phyloP scores from a whole-genome alignment of 2,113 vertebrate species.

The Hucho hucho region DNA sequence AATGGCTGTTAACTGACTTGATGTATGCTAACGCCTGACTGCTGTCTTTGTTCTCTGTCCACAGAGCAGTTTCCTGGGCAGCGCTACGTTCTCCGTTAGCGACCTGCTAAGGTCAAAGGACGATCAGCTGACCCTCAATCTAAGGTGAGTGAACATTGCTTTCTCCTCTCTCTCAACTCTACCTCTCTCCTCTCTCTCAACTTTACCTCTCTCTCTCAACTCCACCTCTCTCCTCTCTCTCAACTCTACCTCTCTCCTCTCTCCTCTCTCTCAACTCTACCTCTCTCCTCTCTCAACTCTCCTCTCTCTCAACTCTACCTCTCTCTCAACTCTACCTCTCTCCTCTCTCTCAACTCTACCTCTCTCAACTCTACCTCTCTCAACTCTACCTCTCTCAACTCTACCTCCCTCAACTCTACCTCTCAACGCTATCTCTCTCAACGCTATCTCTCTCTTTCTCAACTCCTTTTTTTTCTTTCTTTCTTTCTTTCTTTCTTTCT shows the following conservation, averaged over 20 bases:
- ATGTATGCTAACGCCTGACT: background rate
- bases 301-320: no score
- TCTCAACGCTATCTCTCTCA: no score
- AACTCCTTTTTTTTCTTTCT: no score
- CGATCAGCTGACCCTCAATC: conserved; percentile 84
- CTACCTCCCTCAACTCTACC: no score
- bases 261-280: no score
- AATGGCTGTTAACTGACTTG: no score
- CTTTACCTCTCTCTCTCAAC: background rate
- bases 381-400: no score
- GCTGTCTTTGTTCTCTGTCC: conserved; percentile 50
- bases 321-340: no score
- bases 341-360: no score
- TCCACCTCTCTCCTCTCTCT: background rate
- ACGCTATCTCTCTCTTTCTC: no score
- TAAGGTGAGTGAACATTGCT: conserved; percentile 78
- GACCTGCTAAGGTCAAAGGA: conserved; percentile 91
- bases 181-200: background rate
- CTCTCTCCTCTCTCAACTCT: background rate
- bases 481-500: no score
- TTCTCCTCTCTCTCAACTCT: background rate
- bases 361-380: no score
- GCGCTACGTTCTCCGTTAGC: conserved; percentile 84
- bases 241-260: background rate
- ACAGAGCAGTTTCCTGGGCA: conserved; percentile 91